Evolutionary conservation across 2,797 vertebrate species (phyloP).

Genomic region (Pogoniulus pusillus): DNA sequence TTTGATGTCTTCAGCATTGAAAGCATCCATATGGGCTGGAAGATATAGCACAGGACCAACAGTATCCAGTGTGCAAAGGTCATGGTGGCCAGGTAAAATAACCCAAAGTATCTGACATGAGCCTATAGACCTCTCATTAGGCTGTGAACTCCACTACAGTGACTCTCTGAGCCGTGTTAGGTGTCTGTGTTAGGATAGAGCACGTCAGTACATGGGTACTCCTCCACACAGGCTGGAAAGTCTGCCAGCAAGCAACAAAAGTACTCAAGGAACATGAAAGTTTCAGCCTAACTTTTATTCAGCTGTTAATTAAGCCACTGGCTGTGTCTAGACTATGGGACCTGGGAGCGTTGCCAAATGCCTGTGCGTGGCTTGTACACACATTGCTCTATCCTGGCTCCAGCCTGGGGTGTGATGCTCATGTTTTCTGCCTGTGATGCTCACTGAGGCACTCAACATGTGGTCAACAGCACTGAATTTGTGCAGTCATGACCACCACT

Average conservation of each 20-base stretch:
- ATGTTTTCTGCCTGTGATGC: rapidly evolving
- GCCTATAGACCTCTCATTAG: not conserved
- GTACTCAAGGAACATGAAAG: not conserved
- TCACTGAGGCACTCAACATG: rapidly evolving
- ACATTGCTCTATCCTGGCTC: not conserved
- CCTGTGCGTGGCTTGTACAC: not conserved
- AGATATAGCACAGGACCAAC: not conserved
- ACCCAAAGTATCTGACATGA: rapidly evolving
- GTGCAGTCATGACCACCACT: rapidly evolving
- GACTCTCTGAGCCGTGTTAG: rapidly evolving
- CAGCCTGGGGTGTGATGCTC: rapidly evolving
- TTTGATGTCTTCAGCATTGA: not conserved
- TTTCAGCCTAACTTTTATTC: constrained; percentile 33
- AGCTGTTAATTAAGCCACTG: constrained; percentile 32
- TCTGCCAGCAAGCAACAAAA: constrained; percentile 1
- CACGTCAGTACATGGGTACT: rapidly evolving
- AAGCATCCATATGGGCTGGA: not conserved
- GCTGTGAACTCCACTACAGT: not conserved
- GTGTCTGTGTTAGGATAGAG: rapidly evolving
- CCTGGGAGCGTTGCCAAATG: not conserved
- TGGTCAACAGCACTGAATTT: rapidly evolving
- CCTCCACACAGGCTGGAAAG: not conserved
- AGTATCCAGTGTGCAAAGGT: not conserved
- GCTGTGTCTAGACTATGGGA: not conserved
- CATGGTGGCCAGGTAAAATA: not conserved